Evolutionary conservation across 1,140 invertebrate species (phyloP).

Genomic region (Solenopsis invicta): DNA sequence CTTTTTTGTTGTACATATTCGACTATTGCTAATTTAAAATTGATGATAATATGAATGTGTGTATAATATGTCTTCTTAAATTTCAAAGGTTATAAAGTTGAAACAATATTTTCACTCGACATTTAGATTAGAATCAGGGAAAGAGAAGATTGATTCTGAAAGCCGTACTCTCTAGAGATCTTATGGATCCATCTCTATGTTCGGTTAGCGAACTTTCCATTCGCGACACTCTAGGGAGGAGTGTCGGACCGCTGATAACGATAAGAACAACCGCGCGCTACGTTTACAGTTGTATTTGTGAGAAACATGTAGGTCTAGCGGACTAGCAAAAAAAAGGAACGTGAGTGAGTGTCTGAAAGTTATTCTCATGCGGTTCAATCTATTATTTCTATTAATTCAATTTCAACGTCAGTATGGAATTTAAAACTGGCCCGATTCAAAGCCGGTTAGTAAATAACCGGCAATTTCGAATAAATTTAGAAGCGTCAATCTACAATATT

Average conservation of each 20-base stretch:
- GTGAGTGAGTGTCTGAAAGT: neutral
- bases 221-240: conserved; percentile 52
- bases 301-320: neutral
- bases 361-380: conserved; percentile 13
- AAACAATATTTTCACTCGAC: conserved; percentile 53
- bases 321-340: neutral
- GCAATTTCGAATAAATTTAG: neutral
- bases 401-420: conserved; percentile 33
- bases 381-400: conserved; percentile 43
- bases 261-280: conserved; percentile 44
- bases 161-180: conserved; percentile 34
- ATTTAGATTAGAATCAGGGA: conserved; percentile 49
- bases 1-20: neutral
- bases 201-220: conserved; percentile 42
- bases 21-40: neutral
- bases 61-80: neutral
- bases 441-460: too few relatives aligned
- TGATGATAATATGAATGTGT: neutral
- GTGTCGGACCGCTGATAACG: conserved; percentile 56
- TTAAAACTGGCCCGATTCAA: too few relatives aligned
- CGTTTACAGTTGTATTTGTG: conserved; percentile 43
- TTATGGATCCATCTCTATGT: neutral
- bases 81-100: neutral
- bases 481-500: neutral
- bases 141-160: conserved; percentile 50